Conservation (phyloP, 2,113 vertebrate genomes). For the Vanacampus margaritifer region DNA sequence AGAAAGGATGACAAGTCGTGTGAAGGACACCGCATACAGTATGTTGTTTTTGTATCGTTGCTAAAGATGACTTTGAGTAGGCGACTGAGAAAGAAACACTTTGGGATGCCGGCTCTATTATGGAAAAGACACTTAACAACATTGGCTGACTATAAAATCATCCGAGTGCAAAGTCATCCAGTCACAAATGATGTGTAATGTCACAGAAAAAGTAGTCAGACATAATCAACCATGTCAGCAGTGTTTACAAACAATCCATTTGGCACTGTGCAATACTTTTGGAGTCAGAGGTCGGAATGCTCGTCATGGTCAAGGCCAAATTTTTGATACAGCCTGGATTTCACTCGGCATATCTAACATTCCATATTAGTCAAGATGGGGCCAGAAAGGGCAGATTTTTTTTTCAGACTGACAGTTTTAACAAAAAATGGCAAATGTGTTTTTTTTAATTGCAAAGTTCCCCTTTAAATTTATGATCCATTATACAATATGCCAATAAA, state of each 20-base stretch:
- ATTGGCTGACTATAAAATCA: background rate
- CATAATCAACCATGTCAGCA: background rate
- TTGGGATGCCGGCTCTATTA: background rate
- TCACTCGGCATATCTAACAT: too few species aligned
- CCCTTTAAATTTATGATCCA: too few species aligned
- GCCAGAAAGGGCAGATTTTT: too few species aligned
- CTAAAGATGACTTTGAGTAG: conserved; percentile 21
- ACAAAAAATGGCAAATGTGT: too few species aligned
- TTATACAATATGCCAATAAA: too few species aligned
- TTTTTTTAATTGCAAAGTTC: too few species aligned
- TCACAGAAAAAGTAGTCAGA: background rate
- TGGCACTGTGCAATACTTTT: too few species aligned
- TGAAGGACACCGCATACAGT: conserved; percentile 10
- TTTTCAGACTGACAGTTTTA: too few species aligned
- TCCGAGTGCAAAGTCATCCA: background rate
- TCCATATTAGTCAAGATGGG: too few species aligned
- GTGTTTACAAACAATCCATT: background rate
- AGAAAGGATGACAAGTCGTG: conserved; percentile 28
- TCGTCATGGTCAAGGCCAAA: too few species aligned
- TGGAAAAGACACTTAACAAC: background rate
- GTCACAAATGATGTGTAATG: background rate
- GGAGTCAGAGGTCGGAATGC: too few species aligned
- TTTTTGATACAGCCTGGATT: too few species aligned
- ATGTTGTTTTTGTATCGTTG: conserved; percentile 21
- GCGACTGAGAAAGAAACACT: background rate